These are phyloP conservation scores for Oncorhynchus masou DNA, from an alignment of 2,113 vertebrate genomes.

Conservation along the genomic window DNA sequence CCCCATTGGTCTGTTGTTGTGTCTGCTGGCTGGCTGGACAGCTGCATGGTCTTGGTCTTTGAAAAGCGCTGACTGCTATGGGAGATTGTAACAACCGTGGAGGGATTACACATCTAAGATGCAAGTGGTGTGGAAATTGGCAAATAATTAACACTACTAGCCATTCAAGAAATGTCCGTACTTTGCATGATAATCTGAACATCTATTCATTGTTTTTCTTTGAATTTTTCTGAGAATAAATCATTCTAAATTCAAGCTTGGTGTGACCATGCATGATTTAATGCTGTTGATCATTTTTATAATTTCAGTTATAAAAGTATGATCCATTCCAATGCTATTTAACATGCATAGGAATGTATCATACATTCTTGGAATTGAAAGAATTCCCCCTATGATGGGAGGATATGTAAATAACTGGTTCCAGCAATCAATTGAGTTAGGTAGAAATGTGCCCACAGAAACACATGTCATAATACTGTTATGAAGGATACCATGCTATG, in stretches of 20 bases:
- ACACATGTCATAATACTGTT: conserved; percentile 43
- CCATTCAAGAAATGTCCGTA: neutral
- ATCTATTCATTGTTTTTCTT: neutral
- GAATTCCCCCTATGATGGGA: neutral
- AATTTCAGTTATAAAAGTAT: neutral
- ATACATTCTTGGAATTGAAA: neutral
- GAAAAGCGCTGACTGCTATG: conserved; percentile 14
- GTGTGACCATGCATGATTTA: neutral
- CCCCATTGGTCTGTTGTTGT: conserved; percentile 36
- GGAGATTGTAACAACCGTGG: conserved; percentile 13
- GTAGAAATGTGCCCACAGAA: conserved; percentile 33
- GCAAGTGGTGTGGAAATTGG: neutral
- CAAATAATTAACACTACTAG: neutral
- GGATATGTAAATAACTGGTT: conserved; percentile 12
- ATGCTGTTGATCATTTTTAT: neutral
- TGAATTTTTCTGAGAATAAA: neutral
- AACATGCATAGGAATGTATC: neutral
- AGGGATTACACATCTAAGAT: neutral
- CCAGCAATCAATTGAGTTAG: conserved; percentile 48
- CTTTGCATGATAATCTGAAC: neutral
- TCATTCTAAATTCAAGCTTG: no score
- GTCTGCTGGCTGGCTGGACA: conserved; percentile 32
- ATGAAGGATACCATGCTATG: neutral
- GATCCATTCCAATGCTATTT: neutral
- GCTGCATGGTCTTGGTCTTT: conserved; percentile 11